Evolutionary conservation across 2,797 vertebrate species (phyloP).

Genomic region (Poecilia picta): DNA sequence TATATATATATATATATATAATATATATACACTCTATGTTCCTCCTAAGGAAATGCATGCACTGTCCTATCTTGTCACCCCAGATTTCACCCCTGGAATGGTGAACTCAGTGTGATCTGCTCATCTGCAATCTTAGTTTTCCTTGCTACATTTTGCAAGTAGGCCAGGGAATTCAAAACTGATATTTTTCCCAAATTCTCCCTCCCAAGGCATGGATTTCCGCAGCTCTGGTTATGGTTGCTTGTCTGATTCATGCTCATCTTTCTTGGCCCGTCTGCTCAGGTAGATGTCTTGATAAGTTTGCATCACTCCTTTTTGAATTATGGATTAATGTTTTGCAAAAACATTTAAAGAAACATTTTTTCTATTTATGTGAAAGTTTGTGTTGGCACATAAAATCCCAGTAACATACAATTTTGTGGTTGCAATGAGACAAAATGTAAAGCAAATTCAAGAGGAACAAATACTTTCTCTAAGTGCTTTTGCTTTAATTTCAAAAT

Average conservation of each 20-base stretch:
- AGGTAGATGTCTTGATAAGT: not conserved
- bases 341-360: not conserved
- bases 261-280: not conserved
- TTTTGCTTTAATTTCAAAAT: not conserved
- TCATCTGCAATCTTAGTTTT: not conserved
- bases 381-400: not conserved
- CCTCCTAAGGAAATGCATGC: not conserved
- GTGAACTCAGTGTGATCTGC: not conserved
- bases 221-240: not conserved
- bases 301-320: not conserved
- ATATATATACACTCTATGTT: not conserved
- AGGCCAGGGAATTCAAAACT: not conserved
- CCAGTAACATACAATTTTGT: not conserved
- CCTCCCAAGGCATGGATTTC: not conserved
- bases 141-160: not conserved
- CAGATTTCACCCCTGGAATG: not conserved
- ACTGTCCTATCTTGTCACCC: not conserved
- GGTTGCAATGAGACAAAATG: not conserved
- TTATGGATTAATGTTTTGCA: not conserved
- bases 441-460: not conserved
- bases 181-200: not conserved
- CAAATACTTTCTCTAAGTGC: not conserved
- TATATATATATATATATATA: too few species aligned
- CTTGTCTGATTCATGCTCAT: not conserved
- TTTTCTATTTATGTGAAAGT: not conserved